phyloP scores from a whole-genome alignment of 2,888 invertebrate genomes.

The Epinotia brunnichana region DNA sequence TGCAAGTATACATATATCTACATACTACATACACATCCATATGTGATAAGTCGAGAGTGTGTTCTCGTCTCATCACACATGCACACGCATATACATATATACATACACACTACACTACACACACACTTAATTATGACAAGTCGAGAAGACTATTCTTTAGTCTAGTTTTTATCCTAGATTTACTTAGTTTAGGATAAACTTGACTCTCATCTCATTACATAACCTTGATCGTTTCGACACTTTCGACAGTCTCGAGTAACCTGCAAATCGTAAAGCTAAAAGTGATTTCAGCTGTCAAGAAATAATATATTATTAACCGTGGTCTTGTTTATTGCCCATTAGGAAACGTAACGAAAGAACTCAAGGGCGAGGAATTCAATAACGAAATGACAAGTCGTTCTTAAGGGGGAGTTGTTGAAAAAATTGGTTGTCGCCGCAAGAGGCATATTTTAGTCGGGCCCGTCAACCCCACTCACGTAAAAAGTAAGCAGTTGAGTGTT shows the following conservation, averaged over 20 bases:
- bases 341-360: constrained; percentile 54
- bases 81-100: no score
- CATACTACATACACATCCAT: no score
- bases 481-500: constrained; percentile 62
- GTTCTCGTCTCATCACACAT: no score
- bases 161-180: no score
- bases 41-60: no score
- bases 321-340: constrained; percentile 70
- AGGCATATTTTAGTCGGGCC: constrained; percentile 72
- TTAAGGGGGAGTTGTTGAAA: constrained; percentile 63
- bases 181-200: no score
- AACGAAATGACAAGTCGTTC: constrained; percentile 69
- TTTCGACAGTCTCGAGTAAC: constrained; percentile 6
- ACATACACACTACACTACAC: no score
- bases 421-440: constrained; percentile 73
- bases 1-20: no score
- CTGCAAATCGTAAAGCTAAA: constrained; percentile 53
- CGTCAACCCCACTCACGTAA: constrained; percentile 75
- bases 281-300: constrained; percentile 63
- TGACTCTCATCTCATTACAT: neutral
- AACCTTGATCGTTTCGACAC: constrained; percentile 5
- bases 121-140: no score
- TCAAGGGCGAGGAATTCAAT: constrained; percentile 73
- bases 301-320: constrained; percentile 66
- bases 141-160: no score